Percentiles rank a stretch among this genome's conserved stretches.
These are phyloP conservation scores for Oreocharis arfaki DNA, from an alignment of 2,113 vertebrate species.

Conservation along the genomic window DNA sequence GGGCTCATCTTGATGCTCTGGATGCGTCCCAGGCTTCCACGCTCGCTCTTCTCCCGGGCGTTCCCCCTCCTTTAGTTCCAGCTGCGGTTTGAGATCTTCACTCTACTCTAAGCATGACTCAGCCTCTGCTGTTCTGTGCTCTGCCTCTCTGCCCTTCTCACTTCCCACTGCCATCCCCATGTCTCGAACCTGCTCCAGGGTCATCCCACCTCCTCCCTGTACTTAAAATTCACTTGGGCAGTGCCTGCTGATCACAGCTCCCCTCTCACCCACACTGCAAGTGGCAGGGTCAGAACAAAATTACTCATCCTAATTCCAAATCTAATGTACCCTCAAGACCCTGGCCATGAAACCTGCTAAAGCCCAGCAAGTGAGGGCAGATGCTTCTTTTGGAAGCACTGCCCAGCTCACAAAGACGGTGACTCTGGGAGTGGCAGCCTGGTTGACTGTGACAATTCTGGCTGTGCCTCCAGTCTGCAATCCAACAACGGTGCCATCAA, in stretches of 20 bases:
- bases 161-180: not conserved
- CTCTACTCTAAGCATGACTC: not conserved
- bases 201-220: not conserved
- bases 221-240: not conserved
- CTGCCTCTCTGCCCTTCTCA: not conserved
- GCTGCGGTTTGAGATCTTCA: not conserved
- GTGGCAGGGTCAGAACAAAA: not conserved
- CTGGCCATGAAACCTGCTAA: not conserved
- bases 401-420: not conserved
- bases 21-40: not conserved
- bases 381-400: not conserved
- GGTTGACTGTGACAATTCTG: not conserved
- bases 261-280: not conserved
- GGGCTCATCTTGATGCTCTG: not conserved
- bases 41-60: not conserved
- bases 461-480: not conserved
- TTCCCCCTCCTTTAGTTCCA: not conserved
- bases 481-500: not conserved
- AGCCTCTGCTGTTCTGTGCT: not conserved
- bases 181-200: not conserved
- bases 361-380: not conserved
- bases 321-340: not conserved
- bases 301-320: not conserved
- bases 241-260: not conserved
- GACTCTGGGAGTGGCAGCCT: not conserved